phyloP scores from a whole-genome alignment of 2,797 vertebrate genomes.

The Malurus leucopterus region DNA sequence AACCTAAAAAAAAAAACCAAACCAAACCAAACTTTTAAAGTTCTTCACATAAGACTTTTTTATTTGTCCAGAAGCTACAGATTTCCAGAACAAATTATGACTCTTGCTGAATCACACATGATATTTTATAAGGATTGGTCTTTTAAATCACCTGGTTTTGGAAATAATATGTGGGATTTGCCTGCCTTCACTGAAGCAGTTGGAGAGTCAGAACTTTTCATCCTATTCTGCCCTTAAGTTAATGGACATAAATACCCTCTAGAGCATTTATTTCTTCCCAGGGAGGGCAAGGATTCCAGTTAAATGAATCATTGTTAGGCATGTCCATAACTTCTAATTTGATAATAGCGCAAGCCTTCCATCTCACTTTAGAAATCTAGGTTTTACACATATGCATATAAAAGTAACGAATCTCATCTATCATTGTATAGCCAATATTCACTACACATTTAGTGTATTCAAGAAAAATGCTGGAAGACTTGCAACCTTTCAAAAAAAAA shows the following conservation, averaged over 20 bases:
- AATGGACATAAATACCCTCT: not conserved
- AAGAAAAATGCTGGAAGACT: not conserved
- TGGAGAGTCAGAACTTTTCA: not conserved
- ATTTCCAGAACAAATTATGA: not conserved
- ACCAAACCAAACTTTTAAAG: not conserved
- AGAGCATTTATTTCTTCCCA: not conserved
- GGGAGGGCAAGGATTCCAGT: not conserved
- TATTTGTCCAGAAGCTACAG: not conserved
- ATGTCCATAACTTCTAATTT: not conserved
- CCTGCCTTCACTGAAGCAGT: not conserved
- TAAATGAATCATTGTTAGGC: not conserved
- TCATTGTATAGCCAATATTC: not conserved
- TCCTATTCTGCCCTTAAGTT: not conserved
- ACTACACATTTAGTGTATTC: not conserved
- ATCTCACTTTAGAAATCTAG: not conserved
- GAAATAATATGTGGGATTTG: not conserved
- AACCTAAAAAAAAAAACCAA: accelerated
- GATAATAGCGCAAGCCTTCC: not conserved
- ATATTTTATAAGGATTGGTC: not conserved
- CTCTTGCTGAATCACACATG: not conserved
- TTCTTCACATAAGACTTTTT: not conserved
- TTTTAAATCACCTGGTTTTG: not conserved
- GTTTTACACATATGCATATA: not conserved
- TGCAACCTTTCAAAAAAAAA: not conserved
- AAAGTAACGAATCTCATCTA: not conserved